Conservation (phyloP, 2,797 vertebrate genomes). For the Pelobates cultripes region DNA sequence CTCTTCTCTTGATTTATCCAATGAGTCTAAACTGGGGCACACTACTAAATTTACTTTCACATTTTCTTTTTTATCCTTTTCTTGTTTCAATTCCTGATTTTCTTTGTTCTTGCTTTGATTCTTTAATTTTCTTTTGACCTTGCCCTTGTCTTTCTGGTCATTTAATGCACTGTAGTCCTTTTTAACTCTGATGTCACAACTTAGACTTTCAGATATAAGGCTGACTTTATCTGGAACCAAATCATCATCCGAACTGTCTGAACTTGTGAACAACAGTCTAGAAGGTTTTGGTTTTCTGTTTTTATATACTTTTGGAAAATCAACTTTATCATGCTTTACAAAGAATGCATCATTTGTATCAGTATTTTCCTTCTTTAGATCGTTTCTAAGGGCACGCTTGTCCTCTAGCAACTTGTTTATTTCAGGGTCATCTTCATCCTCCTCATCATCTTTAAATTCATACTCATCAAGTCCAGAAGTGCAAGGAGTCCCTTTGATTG, state of each 20-base stretch:
- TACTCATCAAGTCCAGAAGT: slow-evolving; percentile 93
- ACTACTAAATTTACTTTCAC: slow-evolving; percentile 83
- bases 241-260: slow-evolving; percentile 96
- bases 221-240: slow-evolving; percentile 84
- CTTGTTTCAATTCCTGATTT: slow-evolving; percentile 89
- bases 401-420: slow-evolving; percentile 92
- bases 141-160: slow-evolving; percentile 94
- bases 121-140: slow-evolving; percentile 94
- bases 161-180: slow-evolving; percentile 77
- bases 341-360: slow-evolving; percentile 81
- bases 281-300: slow-evolving; percentile 87
- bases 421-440: slow-evolving; percentile 80
- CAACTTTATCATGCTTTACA: slow-evolving; percentile 84
- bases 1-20: slow-evolving; percentile 89
- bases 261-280: slow-evolving; percentile 86
- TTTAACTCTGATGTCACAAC: slow-evolving; percentile 80
- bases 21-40: slow-evolving; percentile 76
- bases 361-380: slow-evolving; percentile 85
- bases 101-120: slow-evolving; percentile 98
- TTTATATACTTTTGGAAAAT: slow-evolving; percentile 82
- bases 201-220: slow-evolving; percentile 81
- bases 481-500: slow-evolving; percentile 79
- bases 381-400: slow-evolving; percentile 88
- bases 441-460: slow-evolving; percentile 94
- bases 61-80: slow-evolving; percentile 90